Evolutionary conservation across 2,888 invertebrate species (phyloP).

Genomic region (Euspilapteryx auroguttella): DNA sequence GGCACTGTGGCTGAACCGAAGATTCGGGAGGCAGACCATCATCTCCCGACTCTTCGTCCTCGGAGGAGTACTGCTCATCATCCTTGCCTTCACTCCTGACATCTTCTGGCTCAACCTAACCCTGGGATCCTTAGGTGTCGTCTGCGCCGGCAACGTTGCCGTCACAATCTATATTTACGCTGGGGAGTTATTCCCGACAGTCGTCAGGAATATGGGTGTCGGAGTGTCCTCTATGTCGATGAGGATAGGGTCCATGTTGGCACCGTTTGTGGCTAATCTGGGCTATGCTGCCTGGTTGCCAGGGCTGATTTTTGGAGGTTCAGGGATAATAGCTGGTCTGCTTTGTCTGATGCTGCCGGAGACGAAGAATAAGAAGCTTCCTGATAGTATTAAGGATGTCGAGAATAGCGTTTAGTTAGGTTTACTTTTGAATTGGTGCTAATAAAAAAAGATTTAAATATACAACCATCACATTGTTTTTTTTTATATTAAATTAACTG

Average conservation of each 20-base stretch:
- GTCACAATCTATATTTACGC: slow-evolving; percentile 83
- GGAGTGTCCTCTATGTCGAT: slow-evolving; percentile 84
- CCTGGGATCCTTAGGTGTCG: slow-evolving; percentile 73
- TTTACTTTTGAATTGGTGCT: too few species aligned
- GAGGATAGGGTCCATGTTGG: slow-evolving; percentile 80
- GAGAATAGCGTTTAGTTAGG: too few species aligned
- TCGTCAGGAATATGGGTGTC: slow-evolving; percentile 82
- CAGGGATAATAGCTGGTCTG: slow-evolving; percentile 66
- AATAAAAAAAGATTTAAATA: too few species aligned
- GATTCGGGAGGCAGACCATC: slow-evolving; percentile 67
- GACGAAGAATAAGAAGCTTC: slow-evolving; percentile 70
- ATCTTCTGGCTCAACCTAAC: slow-evolving; percentile 57
- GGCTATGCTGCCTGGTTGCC: slow-evolving; percentile 63
- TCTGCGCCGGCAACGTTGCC: slow-evolving; percentile 78
- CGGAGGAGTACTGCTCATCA: slow-evolving; percentile 63
- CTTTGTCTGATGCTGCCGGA: slow-evolving; percentile 73
- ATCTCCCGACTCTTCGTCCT: slow-evolving; percentile 60
- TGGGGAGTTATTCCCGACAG: slow-evolving; percentile 86
- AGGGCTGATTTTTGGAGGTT: slow-evolving; percentile 70
- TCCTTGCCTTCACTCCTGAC: slow-evolving; percentile 57
- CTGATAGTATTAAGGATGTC: slow-evolving; percentile 76
- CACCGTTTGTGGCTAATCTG: slow-evolving; percentile 76
- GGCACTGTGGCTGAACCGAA: slow-evolving; percentile 62
- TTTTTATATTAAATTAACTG: too few species aligned
- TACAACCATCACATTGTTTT: too few species aligned